phyloP scores from a whole-genome alignment of 2,113 vertebrate genomes.

The Malurus cyaneus region DNA sequence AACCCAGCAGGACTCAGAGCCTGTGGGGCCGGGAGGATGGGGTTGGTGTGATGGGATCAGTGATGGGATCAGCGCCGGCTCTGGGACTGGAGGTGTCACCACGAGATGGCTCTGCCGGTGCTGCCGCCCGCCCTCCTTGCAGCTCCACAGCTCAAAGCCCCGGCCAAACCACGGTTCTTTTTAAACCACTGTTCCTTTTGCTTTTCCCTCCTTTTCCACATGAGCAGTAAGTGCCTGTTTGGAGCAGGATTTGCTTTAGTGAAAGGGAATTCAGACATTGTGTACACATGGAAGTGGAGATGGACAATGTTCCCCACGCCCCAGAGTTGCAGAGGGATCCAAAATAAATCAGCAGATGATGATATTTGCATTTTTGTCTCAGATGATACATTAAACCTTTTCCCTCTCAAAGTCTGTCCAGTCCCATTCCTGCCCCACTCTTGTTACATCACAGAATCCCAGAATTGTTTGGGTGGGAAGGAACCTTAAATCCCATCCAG shows the following conservation, averaged over 20 bases:
- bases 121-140: background rate
- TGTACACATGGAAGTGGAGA: accelerated
- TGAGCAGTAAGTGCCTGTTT: accelerated
- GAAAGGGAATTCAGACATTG: accelerated
- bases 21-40: background rate
- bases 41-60: accelerated
- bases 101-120: slow-evolving; percentile 60
- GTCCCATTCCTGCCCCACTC: background rate
- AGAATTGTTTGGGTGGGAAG: background rate
- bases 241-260: background rate
- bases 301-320: accelerated
- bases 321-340: background rate
- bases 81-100: background rate
- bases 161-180: accelerated
- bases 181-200: accelerated
- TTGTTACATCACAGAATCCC: background rate
- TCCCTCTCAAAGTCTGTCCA: background rate
- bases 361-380: background rate
- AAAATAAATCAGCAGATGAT: background rate
- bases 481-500: accelerated
- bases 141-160: background rate
- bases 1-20: accelerated
- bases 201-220: background rate
- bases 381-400: background rate
- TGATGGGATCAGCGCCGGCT: accelerated